Evolutionary conservation across 2,113 vertebrate species (phyloP), one percentile per base, ranked within the genome.

Genomic region (Blennius ocellaris): DNA sequence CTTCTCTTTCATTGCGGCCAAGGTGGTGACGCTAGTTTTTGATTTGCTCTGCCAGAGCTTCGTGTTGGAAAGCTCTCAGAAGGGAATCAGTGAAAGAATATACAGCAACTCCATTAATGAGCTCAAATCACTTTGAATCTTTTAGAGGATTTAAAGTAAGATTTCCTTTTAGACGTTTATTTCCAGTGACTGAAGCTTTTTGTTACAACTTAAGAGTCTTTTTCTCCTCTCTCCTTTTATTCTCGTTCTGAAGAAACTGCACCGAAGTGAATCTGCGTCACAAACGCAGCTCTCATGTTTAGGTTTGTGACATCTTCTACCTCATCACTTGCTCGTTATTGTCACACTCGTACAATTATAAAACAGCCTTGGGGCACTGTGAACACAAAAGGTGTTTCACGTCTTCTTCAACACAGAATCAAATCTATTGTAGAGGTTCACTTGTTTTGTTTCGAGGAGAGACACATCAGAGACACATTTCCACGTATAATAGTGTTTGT

Each of bases 281-380:
- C n/a, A 21, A 44, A 12, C 41, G 47, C 14, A 52, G 39, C 58
- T 36, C 11, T 56, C 50, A 40, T 39, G 21, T 43, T 52, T 56
- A 39, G 44, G 30, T 69, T 69, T 39, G 30, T 12, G 1, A n/a
- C 67, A 45, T 66, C 55, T 44, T 67, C 14, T 6, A 40, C 30
- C 30, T 57, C 9, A 51, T 5, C 37, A 30, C 14, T 14, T 9
- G 38, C 4, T 47, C 9, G 43, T 48, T 49, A 40, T 30, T 30
- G 57, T 56, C 11, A 62, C 43, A 14, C 11, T 0, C 3, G 41
- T 48, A 53, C 11, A 43, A 68, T 45, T 39, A 58, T 15, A 58
- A 53, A 62, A 69, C 11, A 51, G 11, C 43, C 38, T 7, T 40
- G n/a, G 41, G 69, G 17, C 16, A 12, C 60, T 73, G 54, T 76